These are phyloP conservation scores for Dallia pectoralis DNA, from an alignment of 2,797 vertebrate genomes.

Conservation along the genomic window DNA sequence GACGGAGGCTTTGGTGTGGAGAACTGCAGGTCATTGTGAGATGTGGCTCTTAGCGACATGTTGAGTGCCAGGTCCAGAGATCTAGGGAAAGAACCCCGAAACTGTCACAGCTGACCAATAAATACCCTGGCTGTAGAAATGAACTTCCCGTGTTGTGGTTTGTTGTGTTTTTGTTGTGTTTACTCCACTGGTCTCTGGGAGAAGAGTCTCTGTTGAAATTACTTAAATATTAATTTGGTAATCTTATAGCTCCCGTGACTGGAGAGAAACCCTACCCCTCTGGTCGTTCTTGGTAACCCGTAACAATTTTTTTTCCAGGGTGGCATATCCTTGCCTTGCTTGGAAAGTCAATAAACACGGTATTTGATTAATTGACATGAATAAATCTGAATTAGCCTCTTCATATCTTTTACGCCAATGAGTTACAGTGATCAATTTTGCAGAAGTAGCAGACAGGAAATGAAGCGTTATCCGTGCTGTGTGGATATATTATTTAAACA, in stretches of 20 bases:
- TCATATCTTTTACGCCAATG: constrained; percentile 22
- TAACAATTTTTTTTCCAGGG: constrained; percentile 5
- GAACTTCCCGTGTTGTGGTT: not conserved
- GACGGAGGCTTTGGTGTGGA: constrained; percentile 32
- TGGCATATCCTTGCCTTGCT: not conserved
- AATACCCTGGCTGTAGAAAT: not conserved
- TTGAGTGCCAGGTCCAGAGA: not conserved
- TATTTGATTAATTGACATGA: not conserved
- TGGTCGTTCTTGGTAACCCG: constrained; percentile 26
- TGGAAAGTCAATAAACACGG: not conserved
- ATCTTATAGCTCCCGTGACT: constrained; percentile 48
- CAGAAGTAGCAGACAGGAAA: constrained; percentile 28
- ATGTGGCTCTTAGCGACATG: constrained; percentile 72
- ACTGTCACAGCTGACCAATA: not conserved
- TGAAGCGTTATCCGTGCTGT: constrained; percentile 22
- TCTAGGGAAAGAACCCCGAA: not conserved
- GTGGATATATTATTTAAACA: constrained; percentile 49
- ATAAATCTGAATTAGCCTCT: constrained; percentile 30
- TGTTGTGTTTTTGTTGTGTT: not conserved
- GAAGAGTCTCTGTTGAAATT: constrained; percentile 9
- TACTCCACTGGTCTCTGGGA: not conserved
- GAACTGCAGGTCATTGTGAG: constrained; percentile 70
- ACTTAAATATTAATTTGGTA: constrained; percentile 68
- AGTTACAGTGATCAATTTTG: constrained; percentile 9
- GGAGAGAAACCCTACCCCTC: constrained; percentile 41